Conservation (phyloP, 2,797 vertebrate genomes). For the Pipistrellus nathusii region DNA sequence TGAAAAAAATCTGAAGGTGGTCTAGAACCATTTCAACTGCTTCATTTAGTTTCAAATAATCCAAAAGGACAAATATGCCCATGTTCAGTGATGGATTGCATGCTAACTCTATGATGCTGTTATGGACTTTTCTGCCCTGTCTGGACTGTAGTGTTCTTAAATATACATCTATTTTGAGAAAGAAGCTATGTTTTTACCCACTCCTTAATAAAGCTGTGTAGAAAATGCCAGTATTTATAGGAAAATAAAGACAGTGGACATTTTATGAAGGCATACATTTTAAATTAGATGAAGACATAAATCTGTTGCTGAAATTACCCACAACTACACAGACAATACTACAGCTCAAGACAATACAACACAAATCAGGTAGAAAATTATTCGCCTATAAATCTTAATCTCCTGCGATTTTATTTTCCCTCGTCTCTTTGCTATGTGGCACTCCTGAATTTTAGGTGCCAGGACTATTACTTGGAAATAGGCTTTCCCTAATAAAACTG, state of each 20-base stretch:
- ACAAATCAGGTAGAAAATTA: slow-evolving; percentile 78
- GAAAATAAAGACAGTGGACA: slow-evolving; percentile 68
- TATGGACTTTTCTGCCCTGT: neutral
- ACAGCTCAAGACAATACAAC: slow-evolving; percentile 62
- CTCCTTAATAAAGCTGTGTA: slow-evolving; percentile 45
- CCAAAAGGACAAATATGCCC: neutral
- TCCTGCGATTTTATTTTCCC: slow-evolving; percentile 74
- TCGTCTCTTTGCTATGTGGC: slow-evolving; percentile 67
- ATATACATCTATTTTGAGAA: neutral
- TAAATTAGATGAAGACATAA: slow-evolving; percentile 76
- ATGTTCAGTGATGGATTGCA: neutral
- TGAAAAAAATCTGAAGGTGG: neutral
- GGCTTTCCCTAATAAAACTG: slow-evolving; percentile 75
- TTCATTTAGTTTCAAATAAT: neutral
- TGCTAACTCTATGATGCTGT: neutral
- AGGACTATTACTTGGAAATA: slow-evolving; percentile 79
- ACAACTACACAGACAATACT: slow-evolving; percentile 50
- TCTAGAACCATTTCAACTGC: neutral
- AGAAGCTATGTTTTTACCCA: neutral
- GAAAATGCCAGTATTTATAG: slow-evolving; percentile 64
- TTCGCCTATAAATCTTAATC: slow-evolving; percentile 79
- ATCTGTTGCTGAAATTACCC: slow-evolving; percentile 66
- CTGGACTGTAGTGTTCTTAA: neutral
- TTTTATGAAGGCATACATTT: slow-evolving; percentile 68
- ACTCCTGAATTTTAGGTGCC: slow-evolving; percentile 71